These are phyloP conservation scores for Caenorhabditis sp. DNA, from an alignment of 2,888 invertebrate genomes.

Conservation along the genomic window DNA sequence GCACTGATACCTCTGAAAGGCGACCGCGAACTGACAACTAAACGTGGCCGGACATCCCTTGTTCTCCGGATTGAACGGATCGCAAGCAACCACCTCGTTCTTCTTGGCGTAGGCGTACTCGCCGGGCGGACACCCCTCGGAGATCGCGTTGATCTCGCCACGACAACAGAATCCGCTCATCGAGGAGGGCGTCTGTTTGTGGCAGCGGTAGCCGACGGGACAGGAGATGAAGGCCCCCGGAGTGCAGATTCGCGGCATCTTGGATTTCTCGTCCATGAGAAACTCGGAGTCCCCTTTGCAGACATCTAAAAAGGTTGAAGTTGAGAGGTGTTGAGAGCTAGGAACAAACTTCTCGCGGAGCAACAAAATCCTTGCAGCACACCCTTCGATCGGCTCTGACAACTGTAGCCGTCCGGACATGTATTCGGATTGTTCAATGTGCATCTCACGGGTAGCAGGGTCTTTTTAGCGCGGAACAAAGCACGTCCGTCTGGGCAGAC, in stretches of 20 bases:
- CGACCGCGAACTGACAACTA: constrained; percentile 77
- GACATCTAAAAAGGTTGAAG: constrained; percentile 65
- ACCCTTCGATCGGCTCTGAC: constrained; percentile 75
- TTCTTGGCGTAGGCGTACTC: constrained; percentile 78
- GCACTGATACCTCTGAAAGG: constrained; percentile 80
- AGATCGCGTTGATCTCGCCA: constrained; percentile 77
- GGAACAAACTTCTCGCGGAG: constrained; percentile 74
- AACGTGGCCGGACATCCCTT: constrained; percentile 75
- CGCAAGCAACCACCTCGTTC: constrained; percentile 77
- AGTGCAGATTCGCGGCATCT: constrained; percentile 80
- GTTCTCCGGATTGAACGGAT: constrained; percentile 80
- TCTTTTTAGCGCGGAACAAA: constrained; percentile 76
- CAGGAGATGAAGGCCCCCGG: constrained; percentile 80
- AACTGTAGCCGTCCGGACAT: constrained; percentile 78
- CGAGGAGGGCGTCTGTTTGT: constrained; percentile 65
- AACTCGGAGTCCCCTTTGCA: constrained; percentile 79
- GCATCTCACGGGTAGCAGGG: constrained; percentile 76
- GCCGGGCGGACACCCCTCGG: constrained; percentile 81
- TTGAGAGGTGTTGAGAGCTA: too few relatives aligned
- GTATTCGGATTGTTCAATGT: constrained; percentile 75
- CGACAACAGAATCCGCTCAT: constrained; percentile 79
- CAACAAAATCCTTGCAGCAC: constrained; percentile 81
- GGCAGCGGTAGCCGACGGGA: constrained; percentile 78
- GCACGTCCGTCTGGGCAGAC: constrained; percentile 80
- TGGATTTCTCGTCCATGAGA: constrained; percentile 78